Evolutionary conservation across 2,113 vertebrate species (phyloP).

Genomic region (Heterochromis multidens): DNA sequence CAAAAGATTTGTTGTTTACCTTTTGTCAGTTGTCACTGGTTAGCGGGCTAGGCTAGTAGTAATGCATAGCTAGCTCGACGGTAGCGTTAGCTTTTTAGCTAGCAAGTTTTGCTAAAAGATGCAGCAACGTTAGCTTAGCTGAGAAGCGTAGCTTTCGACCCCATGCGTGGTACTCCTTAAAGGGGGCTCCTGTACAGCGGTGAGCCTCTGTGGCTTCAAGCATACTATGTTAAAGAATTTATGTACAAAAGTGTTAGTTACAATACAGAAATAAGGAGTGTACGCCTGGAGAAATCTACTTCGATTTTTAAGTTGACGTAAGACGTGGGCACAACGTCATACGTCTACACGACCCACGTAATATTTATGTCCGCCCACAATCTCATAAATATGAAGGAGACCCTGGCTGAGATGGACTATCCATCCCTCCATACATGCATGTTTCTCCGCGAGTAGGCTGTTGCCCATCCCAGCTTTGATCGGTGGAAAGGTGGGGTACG

Average conservation of each 20-base stretch:
- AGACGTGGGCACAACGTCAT: slow-evolving; percentile 57
- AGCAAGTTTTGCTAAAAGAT: slow-evolving; percentile 68
- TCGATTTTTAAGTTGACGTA: slow-evolving; percentile 74
- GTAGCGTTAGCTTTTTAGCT: slow-evolving; percentile 53
- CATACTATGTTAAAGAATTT: slow-evolving; percentile 34
- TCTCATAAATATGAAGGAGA: not conserved
- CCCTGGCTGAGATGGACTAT: not conserved
- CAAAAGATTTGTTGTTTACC: slow-evolving; percentile 61
- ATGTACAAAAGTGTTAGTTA: slow-evolving; percentile 60
- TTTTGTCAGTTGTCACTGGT: slow-evolving; percentile 65
- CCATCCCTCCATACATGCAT: not conserved
- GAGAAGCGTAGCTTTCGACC: slow-evolving; percentile 48
- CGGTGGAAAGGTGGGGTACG: not conserved
- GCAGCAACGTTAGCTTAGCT: slow-evolving; percentile 59
- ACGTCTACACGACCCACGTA: slow-evolving; percentile 41
- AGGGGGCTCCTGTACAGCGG: slow-evolving; percentile 14
- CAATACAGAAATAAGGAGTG: slow-evolving; percentile 68
- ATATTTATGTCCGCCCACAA: slow-evolving; percentile 16
- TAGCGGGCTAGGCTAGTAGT: slow-evolving; percentile 64
- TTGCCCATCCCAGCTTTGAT: not conserved
- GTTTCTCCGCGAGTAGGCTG: not conserved
- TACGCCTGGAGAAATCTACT: slow-evolving; percentile 73
- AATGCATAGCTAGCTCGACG: slow-evolving; percentile 61
- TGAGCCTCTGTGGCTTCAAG: slow-evolving; percentile 6
- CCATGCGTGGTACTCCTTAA: slow-evolving; percentile 26